Percentiles rank a stretch among this genome's conserved stretches.
phyloP scores from a whole-genome alignment of 2,797 vertebrate species.

The Odontamblyopus lacepedii region DNA sequence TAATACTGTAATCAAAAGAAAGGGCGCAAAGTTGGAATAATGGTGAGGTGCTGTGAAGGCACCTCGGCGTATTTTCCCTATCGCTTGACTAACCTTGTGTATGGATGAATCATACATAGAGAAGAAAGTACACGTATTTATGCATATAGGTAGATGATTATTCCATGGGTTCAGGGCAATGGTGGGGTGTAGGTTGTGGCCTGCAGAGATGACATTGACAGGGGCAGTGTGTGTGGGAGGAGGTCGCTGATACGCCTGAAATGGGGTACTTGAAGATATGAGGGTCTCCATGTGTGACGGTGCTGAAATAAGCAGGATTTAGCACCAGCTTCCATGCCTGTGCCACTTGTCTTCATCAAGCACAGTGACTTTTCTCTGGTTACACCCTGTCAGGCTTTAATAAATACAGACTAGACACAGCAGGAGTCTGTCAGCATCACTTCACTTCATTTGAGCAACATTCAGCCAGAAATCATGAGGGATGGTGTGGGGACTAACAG shows the following conservation, averaged over 20 bases:
- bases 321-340: conserved; percentile 15
- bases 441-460: conserved; percentile 48
- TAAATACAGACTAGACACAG: conserved; percentile 60
- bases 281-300: conserved; percentile 54
- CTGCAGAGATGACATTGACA: conserved; percentile 41
- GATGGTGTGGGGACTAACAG: not conserved
- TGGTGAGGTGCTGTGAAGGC: conserved; percentile 1
- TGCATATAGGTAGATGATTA: conserved; percentile 43
- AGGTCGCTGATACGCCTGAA: conserved; percentile 49
- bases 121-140: conserved; percentile 27
- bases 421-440: conserved; percentile 50
- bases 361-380: conserved; percentile 43
- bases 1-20: conserved; percentile 36
- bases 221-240: conserved; percentile 21
- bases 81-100: conserved; percentile 38
- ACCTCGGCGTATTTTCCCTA: conserved; percentile 22
- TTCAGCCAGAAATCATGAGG: conserved; percentile 19
- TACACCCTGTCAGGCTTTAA: conserved; percentile 62
- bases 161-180: conserved; percentile 39
- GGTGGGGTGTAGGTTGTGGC: conserved; percentile 33
- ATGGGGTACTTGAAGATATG: conserved; percentile 41
- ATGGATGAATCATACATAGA: conserved; percentile 50
- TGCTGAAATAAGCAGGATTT: conserved; percentile 46
- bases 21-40: conserved; percentile 18
- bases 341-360: conserved; percentile 64